Conservation (phyloP, 2,797 vertebrate species). For the Arnoldichthys spilopterus region DNA sequence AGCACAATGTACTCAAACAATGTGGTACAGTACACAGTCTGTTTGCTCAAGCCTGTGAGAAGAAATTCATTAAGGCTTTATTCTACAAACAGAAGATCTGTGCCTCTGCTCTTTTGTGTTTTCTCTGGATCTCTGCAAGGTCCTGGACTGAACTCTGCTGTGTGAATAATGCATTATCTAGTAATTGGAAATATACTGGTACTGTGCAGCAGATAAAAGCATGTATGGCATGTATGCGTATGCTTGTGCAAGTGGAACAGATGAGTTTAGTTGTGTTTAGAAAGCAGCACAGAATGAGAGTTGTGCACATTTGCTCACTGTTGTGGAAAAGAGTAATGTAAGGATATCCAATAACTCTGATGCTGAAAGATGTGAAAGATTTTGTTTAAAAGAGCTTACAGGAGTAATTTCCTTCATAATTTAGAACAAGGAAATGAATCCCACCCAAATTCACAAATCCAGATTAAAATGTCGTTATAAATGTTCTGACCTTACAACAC, state of each 20-base stretch:
- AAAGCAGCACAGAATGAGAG: not conserved
- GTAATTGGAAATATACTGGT: not conserved
- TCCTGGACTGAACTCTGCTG: conserved; percentile 23
- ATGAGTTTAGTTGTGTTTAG: not conserved
- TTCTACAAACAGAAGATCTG: conserved; percentile 21
- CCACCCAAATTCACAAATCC: not conserved
- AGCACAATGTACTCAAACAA: conserved; percentile 64
- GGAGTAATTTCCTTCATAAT: not conserved
- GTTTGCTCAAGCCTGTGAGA: conserved; percentile 60
- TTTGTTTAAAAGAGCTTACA: conserved; percentile 5
- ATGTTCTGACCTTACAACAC: conserved; percentile 4
- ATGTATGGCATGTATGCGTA: not conserved
- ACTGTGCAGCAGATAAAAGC: not conserved
- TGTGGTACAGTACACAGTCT: conserved; percentile 67
- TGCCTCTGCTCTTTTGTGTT: conserved; percentile 11
- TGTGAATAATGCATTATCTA: conserved; percentile 1
- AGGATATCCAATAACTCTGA: not conserved
- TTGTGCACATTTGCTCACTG: not conserved
- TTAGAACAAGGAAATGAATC: conserved; percentile 1
- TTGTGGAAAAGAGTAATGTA: not conserved
- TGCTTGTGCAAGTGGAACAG: not conserved
- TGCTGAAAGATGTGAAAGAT: conserved; percentile 3
- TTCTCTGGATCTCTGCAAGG: conserved; percentile 26
- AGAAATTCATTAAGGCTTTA: conserved; percentile 30
- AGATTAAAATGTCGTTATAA: not conserved